Base-by-base conservation (phyloP, 2,113 vertebrate genomes). In the Actenoides lindsayi region DNA sequence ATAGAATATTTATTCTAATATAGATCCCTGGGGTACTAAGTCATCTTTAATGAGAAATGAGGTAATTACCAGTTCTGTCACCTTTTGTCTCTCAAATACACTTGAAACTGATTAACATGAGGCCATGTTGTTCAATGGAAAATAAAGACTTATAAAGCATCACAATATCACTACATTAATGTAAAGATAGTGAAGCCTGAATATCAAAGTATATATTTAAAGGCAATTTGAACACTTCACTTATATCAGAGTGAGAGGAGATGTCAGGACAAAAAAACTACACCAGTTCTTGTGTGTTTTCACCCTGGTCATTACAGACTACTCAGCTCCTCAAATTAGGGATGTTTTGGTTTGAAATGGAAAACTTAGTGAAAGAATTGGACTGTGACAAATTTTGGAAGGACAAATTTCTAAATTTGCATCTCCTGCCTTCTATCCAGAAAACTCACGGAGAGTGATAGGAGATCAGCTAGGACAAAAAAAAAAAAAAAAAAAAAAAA, bases 11-110 rank as follows among this genome's bases (percentile, higher is more conserved):
- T 93, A 94, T 95, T 95, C 93, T 82, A 73, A 94, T 91, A 57
- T 35, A 59, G 18, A 33, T 91, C 95, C 89, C 91, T 39, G 20
- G 67, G 71, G 95, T 89, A 59, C 54, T 91, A 91, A 96, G 87
- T 92, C 84, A 76, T 93, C 78, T 76, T 94, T 96, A 94, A 96
- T 97, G 95, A 97, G 91, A 96, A 96, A 96, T 90, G 93, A 97
- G 91, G 91, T 95, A 94, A 97, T 97, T 95, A 95, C 87, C 54
- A 73, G 48, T 85, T 94, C 94, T 97, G 74, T 91, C 96, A 97
- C 96, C 95, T 96, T 95, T 92, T 0, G 35, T 94, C 89, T 95
- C 94, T 84, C 94, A 94, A 73, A 94, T 91, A 89, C 41, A 93
- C 94, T 94, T 94, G 94, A 96, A 96, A 59, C 77, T 89, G 31